Evolutionary conservation across 2,797 vertebrate genomes (phyloP), one percentile per base, ranked within the genome.

Genomic region (Sylvia borin): DNA sequence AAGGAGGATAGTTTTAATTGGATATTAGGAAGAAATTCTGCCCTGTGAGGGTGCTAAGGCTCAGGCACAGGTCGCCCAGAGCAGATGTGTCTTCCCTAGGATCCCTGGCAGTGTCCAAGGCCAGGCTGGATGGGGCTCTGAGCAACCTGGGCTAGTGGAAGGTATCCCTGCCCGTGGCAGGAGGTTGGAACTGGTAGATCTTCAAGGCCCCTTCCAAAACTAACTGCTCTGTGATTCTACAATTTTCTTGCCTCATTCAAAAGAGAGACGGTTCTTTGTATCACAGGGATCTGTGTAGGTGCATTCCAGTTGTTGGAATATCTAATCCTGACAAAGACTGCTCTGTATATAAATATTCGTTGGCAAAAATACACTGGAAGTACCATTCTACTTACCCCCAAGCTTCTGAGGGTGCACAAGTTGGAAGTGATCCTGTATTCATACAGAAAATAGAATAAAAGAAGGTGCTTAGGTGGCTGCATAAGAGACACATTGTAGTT

Each of bases 61-160:
- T 7, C 36, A 65, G 43, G 36, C 32, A 65, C 19, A 43, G 58
- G 27, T 0, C 65, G 7, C 12, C 43, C 66, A 50, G 43, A 65
- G 7, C 0, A 65, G 19, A 19, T 65, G 51, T 38, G 45, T 45
- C 32, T 58, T 0, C 16, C 6, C 27, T 27, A 34, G 60, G 12
- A 58, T n/a, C 27, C 67, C 67, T 72, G 60, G 27, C 0, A 51
- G 27, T 43, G 60, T 21, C 0, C 43, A 3, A 65, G 50, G 19
- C 43, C 85, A 43, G 74, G 32, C 0, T 78, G 65, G 22, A 71
- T 1, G 9, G 4, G 51, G 19, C 24, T 79, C 5, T 5, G 60
- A 72, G 38, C 13, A 15, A 0, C 0, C 38, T 72, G 67, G 32
- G 19, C 1, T 2, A 45, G 27, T 24, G 27, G 27, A 0, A 79